phyloP scores from a whole-genome alignment of 2,113 vertebrate genomes.

The Copsychus sechellarum region DNA sequence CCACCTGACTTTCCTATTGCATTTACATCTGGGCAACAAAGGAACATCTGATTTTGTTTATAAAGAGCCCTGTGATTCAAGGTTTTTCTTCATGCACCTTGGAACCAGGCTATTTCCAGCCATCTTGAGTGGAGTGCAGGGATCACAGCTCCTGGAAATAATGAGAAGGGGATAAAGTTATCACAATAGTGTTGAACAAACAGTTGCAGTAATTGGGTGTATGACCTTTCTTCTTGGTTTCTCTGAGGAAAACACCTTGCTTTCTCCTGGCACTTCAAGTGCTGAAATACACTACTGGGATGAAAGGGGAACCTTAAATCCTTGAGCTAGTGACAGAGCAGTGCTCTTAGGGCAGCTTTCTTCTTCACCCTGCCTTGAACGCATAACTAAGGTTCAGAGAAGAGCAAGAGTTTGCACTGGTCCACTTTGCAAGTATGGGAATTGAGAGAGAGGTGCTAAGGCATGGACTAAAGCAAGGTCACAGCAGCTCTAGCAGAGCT shows the following conservation, averaged over 20 bases:
- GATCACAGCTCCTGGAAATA: background rate
- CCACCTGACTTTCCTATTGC: background rate
- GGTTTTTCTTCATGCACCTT: background rate
- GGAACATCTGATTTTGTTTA: background rate
- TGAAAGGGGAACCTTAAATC: background rate
- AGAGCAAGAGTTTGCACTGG: background rate
- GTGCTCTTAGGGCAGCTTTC: background rate
- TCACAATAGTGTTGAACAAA: background rate
- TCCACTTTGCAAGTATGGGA: background rate
- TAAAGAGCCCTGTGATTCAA: background rate
- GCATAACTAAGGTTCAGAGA: background rate
- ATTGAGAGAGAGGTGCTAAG: background rate
- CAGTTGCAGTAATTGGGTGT: background rate
- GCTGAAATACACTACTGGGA: background rate
- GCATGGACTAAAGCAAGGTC: background rate
- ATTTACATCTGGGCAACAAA: background rate
- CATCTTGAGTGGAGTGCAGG: background rate
- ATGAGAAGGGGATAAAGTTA: background rate
- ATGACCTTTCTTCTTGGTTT: background rate
- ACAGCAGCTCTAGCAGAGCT: background rate
- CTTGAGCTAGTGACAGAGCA: background rate
- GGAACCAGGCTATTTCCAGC: background rate
- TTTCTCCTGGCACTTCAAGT: background rate
- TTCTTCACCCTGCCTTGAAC: background rate
- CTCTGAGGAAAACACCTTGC: background rate